Base-by-base conservation (phyloP, 2,797 vertebrate species). In the Ceyx erithaca region DNA sequence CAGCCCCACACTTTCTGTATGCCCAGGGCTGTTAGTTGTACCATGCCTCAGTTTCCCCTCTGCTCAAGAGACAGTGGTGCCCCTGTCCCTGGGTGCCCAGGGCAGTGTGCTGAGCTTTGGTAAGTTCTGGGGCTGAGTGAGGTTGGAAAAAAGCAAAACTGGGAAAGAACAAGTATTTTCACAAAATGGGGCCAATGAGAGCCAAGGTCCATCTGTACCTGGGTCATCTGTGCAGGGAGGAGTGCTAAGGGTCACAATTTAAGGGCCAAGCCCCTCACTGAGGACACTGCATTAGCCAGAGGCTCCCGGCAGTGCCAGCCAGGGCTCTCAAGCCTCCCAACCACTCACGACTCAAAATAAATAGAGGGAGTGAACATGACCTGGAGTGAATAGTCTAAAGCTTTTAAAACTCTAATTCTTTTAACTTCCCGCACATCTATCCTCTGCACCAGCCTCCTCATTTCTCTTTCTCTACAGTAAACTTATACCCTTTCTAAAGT, bases 381-480 rank as follows among this genome's bases (percentile, higher is more conserved):
- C 86, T 46, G 9, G 31, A 83, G 21, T 68, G 87, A 61, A 70
- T 73, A 91, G 79, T 57, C 64, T 81, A 80, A 89, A 91, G 87
- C 94, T 94, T 95, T 89, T 91, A 96, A 94, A 88, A 77, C 86
- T 90, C 86, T 82, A 87, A 92, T 95, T 93, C 93, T 93, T 93
- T 82, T 80, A 88, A 94, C 93, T 87, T 90, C 94, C 93, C 71
- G 23, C 93, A 87, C 78, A 92, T 96, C 91, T 75, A 90, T 95
- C 90, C 92, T 90, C 86, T 85, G 75, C 95, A 59, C 58, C 86
- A 78, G 92, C 94, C 91, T 88, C 95, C 96, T 95, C 93, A 87
- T 96, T 95, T 95, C 92, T 95, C 96, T 96, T 95, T 91, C 86
- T 26, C 86, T 92, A 80, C 81, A 81, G 86, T 92, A 94, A 96